These are phyloP conservation scores for Hyles euphorbiae DNA, from an alignment of 1,140 invertebrate genomes.

Conservation along the genomic window DNA sequence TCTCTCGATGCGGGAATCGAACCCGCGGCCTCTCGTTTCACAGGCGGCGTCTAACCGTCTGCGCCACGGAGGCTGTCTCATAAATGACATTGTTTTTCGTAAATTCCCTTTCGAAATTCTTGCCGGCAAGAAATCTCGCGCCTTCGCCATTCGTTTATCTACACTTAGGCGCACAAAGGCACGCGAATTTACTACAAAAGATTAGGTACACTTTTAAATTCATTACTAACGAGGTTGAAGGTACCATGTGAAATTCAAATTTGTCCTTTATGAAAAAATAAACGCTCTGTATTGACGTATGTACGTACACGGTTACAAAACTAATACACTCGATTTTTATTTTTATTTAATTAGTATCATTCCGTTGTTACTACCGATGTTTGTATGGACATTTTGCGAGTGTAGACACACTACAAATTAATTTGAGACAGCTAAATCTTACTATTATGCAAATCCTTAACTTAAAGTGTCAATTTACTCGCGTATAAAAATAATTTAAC, in stretches of 20 bases:
- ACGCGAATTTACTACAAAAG: conserved; percentile 7
- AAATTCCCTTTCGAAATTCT: no score
- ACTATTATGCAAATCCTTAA: no score
- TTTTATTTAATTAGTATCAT: conserved; percentile 10
- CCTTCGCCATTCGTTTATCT: neutral
- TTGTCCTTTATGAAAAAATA: conserved; percentile 55
- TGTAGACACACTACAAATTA: neutral
- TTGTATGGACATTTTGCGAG: conserved; percentile 43
- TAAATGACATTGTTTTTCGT: no score
- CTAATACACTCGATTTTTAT: conserved; percentile 33
- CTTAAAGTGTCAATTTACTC: neutral
- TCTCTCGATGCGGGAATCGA: no score
- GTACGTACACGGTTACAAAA: conserved; percentile 44
- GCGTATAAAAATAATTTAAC: conserved; percentile 18
- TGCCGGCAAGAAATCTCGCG: neutral
- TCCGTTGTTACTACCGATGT: conserved; percentile 29
- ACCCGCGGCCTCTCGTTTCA: no score
- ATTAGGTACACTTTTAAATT: conserved; percentile 7
- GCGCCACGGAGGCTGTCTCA: no score
- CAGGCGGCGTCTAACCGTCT: no score
- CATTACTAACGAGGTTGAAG: no score
- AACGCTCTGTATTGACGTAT: conserved; percentile 45
- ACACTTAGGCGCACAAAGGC: conserved; percentile 4
- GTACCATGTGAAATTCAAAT: conserved; percentile 13
- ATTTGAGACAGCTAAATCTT: neutral